These are phyloP conservation scores for Sapayoa aenigma DNA, from an alignment of 2,113 vertebrate genomes.

Conservation along the genomic window DNA sequence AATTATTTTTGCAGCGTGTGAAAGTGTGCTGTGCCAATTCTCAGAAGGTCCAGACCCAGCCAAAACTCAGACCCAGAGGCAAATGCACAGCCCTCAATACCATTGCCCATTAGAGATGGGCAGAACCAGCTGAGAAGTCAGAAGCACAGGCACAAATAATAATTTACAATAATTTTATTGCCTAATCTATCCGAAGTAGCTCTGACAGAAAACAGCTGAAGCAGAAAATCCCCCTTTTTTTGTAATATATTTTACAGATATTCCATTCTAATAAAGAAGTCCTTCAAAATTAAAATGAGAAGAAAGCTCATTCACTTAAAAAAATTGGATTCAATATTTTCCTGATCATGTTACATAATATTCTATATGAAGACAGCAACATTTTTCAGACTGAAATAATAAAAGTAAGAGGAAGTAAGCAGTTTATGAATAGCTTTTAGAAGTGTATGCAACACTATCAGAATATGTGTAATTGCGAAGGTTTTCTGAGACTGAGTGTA, in stretches of 20 bases:
- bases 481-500: neutral
- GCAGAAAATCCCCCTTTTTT: neutral
- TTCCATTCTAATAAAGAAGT: neutral
- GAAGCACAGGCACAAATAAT: neutral
- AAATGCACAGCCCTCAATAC: neutral
- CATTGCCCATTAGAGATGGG: neutral
- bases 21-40: conserved; percentile 46
- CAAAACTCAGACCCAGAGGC: conserved; percentile 49
- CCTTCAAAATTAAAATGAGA: neutral
- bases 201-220: neutral
- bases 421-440: neutral
- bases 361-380: neutral
- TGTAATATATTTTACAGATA: neutral
- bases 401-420: neutral
- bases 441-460: neutral
- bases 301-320: neutral
- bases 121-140: neutral
- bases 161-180: neutral
- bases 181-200: neutral
- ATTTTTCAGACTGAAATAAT: neutral
- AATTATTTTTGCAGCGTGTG: conserved; percentile 58
- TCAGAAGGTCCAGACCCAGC: conserved; percentile 52
- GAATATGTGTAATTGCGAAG: neutral
- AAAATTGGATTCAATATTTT: neutral
- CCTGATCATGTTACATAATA: neutral